Percentiles rank a stretch among this genome's conserved stretches.
Evolutionary conservation across 37 sponge, comb jelly and placozoan genomes (phyloP).

Genomic region (Ianthella basta): DNA sequence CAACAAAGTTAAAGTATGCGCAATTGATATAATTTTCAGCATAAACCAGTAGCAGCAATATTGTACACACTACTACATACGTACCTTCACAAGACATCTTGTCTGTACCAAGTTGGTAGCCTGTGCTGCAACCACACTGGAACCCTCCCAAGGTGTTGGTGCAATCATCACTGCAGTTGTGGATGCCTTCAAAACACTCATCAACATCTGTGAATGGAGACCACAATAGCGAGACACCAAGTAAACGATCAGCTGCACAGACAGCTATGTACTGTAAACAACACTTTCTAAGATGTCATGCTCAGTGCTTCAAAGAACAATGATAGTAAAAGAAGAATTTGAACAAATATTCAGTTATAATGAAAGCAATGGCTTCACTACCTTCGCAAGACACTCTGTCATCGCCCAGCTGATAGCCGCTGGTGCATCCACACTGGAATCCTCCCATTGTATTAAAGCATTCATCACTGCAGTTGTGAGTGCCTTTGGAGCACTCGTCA

Average conservation of each 20-base stretch:
- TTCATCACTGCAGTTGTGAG: background rate
- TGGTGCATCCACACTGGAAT: background rate
- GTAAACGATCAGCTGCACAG: background rate
- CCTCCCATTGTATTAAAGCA: background rate
- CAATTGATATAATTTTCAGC: too few species aligned
- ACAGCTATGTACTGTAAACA: background rate
- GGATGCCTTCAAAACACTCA: background rate
- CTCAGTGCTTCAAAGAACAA: too few species aligned
- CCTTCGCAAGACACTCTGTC: background rate
- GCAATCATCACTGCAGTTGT: slow-evolving; percentile 10
- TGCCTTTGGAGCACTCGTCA: background rate
- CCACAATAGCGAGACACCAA: too few species aligned
- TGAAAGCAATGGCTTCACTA: background rate
- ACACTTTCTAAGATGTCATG: background rate
- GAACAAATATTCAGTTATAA: too few species aligned
- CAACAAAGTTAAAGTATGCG: too few species aligned
- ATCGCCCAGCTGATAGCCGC: background rate
- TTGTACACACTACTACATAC: too few species aligned
- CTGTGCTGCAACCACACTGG: background rate
- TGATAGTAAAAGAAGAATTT: too few species aligned
- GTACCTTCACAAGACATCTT: background rate
- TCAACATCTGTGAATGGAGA: slow-evolving; percentile 9
- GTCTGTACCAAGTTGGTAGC: background rate
- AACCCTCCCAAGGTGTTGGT: background rate
- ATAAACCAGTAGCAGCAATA: too few species aligned